Base-by-base conservation (phyloP, 2,888 invertebrate species). In the Baronia brevicornis region DNA sequence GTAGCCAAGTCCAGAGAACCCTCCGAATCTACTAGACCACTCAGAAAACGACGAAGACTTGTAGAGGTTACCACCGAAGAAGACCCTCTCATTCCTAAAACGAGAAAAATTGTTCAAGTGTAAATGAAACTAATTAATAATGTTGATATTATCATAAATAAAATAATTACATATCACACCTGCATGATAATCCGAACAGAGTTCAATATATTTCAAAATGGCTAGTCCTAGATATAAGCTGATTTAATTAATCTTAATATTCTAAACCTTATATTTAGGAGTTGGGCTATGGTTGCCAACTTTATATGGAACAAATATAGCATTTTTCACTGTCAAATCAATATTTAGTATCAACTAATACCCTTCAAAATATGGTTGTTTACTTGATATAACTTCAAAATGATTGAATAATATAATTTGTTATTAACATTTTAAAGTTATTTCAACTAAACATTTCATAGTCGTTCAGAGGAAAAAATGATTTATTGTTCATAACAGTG, bases 11-110 rank as follows among this genome's bases (percentile, higher is more conserved):
- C 68, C 3, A 59, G 72, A 31, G 84, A 78, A 41, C 60, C 66
- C 6, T 56, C 78, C 5, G 88, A 89, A 49, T 87, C 87, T 9
- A 84, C 85, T 17, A 74, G 89, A 43, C 89, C 89, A 3, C 52
- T 89, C 44, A 67, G 89, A 33, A 89, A 89, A 55, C 73, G 89
- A 20, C 87, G 88, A 54, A 84, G 89, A 69, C 75, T 89, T n/a
- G 87, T 88, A 5, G 88, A 88, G 44, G 74, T 72, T 0, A 36
- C 71, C 0, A 54, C 69, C 0, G 85, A 85, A 12, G 85, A 85
- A 2, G 86, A 85, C 15, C 59, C 70, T 11, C 71, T 85, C 47
- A 74, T 84, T 59, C 68, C 72, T 44, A 84, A 82, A 60, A 74
- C 78, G 18, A 70, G 84, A 40, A 85, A 85, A 66, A 80, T 72